phyloP scores from a whole-genome alignment of 2,888 invertebrate species.

The Trachelus tabidus region DNA sequence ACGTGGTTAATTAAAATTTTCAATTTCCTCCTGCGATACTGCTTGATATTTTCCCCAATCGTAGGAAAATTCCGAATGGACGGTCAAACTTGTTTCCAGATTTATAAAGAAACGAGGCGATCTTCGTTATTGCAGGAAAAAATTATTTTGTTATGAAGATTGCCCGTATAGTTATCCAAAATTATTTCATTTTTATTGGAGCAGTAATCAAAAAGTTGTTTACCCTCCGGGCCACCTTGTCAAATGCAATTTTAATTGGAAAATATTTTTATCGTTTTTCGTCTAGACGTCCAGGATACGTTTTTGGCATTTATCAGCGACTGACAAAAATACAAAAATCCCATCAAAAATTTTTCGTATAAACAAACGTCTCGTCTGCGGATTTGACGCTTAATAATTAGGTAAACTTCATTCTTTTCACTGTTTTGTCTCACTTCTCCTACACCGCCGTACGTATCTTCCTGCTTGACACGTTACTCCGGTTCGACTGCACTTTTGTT shows the following conservation, averaged over 20 bases:
- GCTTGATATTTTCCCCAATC: too few relatives aligned
- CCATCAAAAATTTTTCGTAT: background rate
- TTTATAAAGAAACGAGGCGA: too few relatives aligned
- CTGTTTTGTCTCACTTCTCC: background rate
- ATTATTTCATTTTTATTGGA: background rate
- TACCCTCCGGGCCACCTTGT: too few relatives aligned
- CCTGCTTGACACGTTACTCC: background rate
- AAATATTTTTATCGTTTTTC: too few relatives aligned
- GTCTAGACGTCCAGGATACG: background rate
- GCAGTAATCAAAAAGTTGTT: background rate
- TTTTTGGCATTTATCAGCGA: background rate
- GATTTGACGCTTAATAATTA: background rate
- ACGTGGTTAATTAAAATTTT: too few relatives aligned
- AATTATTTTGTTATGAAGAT: background rate
- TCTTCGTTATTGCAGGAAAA: background rate
- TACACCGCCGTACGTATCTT: background rate
- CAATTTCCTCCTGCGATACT: too few relatives aligned
- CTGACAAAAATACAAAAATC: background rate
- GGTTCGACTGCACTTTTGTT: background rate
- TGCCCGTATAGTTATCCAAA: background rate
- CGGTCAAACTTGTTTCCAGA: too few relatives aligned
- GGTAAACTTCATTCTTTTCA: background rate
- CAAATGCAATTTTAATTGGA: too few relatives aligned
- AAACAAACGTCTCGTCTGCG: background rate
- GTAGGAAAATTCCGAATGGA: too few relatives aligned